Evolutionary conservation across 2,113 vertebrate species (phyloP).

Genomic region (Ornithorhynchus anatinus): DNA sequence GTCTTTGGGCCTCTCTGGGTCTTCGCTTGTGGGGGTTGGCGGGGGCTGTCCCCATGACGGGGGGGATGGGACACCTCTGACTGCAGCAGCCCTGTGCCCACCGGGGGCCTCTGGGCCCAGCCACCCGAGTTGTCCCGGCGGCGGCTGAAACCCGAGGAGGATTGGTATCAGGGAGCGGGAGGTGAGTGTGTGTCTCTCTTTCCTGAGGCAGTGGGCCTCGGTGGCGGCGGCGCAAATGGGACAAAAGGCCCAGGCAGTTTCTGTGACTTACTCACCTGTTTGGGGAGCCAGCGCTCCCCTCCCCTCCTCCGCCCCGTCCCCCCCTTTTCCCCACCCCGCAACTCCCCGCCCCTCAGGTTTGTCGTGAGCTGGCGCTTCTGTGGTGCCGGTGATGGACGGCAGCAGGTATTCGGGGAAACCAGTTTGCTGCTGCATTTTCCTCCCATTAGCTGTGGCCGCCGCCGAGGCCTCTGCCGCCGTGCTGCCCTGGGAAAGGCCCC

Average conservation of each 20-base stretch:
- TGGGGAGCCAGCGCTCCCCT: not conserved
- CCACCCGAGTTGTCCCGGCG: not conserved
- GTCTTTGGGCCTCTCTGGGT: not conserved
- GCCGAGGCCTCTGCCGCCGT: not conserved
- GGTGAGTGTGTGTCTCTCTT: not conserved
- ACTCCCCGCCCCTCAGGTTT: not conserved
- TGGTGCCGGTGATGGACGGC: not conserved
- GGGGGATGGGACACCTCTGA: not conserved
- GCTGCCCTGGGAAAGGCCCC: constrained; percentile 52
- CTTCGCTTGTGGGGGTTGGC: not conserved
- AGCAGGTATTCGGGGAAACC: constrained; percentile 63
- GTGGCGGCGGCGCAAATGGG: not conserved
- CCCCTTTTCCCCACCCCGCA: not conserved
- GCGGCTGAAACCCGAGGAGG: not conserved
- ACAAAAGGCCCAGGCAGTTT: not conserved
- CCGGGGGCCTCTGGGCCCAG: not conserved
- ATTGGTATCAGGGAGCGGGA: not conserved
- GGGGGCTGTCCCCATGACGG: not conserved
- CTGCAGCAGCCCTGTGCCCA: not conserved
- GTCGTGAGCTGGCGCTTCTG: not conserved
- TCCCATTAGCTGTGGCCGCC: constrained; percentile 44
- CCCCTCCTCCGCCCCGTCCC: not conserved
- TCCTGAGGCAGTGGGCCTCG: not conserved
- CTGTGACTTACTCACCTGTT: not conserved
- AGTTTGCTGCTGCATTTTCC: constrained; percentile 55